These are phyloP conservation scores for Globodera rostochiensis DNA, from an alignment of 1,140 invertebrate genomes.

Conservation along the genomic window DNA sequence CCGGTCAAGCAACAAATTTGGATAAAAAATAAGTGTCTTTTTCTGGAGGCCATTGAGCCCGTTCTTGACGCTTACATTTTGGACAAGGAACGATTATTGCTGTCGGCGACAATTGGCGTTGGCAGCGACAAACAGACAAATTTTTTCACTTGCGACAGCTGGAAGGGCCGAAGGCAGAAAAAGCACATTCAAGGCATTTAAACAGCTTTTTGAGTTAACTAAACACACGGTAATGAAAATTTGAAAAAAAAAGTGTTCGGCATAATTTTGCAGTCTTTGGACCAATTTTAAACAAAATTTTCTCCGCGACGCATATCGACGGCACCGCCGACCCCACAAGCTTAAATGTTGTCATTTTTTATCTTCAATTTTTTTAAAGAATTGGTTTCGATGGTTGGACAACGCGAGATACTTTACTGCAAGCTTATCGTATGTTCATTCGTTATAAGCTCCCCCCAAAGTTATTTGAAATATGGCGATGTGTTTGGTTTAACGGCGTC, in stretches of 20 bases:
- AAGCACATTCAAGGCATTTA: conserved; percentile 29
- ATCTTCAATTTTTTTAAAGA: conserved; percentile 5
- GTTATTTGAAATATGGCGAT: too few relatives aligned
- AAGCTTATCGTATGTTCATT: conserved; percentile 1
- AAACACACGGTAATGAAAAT: too few relatives aligned
- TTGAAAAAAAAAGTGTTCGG: too few relatives aligned
- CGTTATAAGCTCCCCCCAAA: neutral
- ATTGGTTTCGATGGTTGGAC: conserved; percentile 72
- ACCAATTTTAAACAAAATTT: too few relatives aligned
- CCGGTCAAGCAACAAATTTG: conserved; percentile 53
- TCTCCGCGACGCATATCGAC: too few relatives aligned
- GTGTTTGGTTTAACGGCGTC: too few relatives aligned
- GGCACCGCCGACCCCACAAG: too few relatives aligned
- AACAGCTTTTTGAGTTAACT: too few relatives aligned
- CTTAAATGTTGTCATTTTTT: too few relatives aligned
- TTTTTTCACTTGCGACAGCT: conserved; percentile 57
- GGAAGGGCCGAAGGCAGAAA: conserved; percentile 33
- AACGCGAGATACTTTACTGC: conserved; percentile 90
- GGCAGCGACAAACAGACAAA: conserved; percentile 25
- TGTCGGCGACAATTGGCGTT: conserved; percentile 14
- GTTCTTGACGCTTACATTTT: conserved; percentile 45
- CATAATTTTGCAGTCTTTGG: too few relatives aligned
- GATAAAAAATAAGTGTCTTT: conserved; percentile 49
- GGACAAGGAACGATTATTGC: conserved; percentile 46
- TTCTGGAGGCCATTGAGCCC: conserved; percentile 47